Base-by-base conservation (phyloP, 2,888 invertebrate species). In the Luperina testacea region DNA sequence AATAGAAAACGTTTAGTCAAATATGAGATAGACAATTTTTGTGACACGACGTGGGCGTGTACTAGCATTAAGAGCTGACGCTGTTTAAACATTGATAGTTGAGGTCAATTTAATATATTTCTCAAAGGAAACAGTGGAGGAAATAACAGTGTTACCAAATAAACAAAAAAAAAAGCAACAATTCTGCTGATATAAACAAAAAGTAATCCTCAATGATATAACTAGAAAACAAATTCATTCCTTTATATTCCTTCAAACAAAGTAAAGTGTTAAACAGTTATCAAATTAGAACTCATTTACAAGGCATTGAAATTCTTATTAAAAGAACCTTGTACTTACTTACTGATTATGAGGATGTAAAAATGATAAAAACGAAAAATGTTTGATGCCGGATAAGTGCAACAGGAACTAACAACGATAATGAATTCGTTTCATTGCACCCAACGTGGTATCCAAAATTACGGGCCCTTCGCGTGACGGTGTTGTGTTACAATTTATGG, bases 401-500 rank as follows among this genome's bases (percentile, higher is more conserved):
- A 82, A 79, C 80, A 80, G 78, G 68, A 80, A 84, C 76, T 76
- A 80, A 78, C 75, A 71, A 72, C 79, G 69, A 81, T 88, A 88
- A 83, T 88, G 77, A 81, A 81, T 85, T 79, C 82, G 80, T 70
- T 84, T 78, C 79, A 77, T 86, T 83, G 84, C 84, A 87, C 76
- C 78, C 84, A 76, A 79, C 80, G 78, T 85, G 84, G 79, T 80
- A 87, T 88, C 83, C 89, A 81, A 90, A 89, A 90, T 89, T 85
- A 90, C 83, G 85, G 90, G 87, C 92, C 94, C 91, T 92, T 93
- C 89, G 92, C 94, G 92, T 94, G 94, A 92, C 93, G 90, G 90
- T 90, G 90, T 91, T 92, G 89, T 92, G 89, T 92, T 92, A 92
- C 93, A 90, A 91, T 93, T 92, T 92, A 92, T 92, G 91, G 92